These are phyloP conservation scores for Metridium senile DNA, from an alignment of 92 coral and sea anemone species.

Conservation along the genomic window DNA sequence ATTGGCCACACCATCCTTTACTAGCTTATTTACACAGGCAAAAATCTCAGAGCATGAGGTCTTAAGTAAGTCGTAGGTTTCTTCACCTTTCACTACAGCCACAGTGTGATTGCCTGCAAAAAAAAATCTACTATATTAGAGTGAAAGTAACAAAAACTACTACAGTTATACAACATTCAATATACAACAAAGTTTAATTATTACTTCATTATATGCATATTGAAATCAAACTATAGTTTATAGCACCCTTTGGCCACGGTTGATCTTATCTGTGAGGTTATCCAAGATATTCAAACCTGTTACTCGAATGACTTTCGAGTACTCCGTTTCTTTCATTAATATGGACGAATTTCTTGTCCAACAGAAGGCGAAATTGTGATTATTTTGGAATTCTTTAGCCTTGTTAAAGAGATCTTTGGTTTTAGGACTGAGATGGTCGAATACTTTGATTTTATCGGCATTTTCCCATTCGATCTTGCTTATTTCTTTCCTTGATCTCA, in stretches of 20 bases:
- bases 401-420: background rate
- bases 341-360: slow-evolving; percentile 13
- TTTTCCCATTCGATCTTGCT: slow-evolving; percentile 22
- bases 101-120: slow-evolving; percentile 13
- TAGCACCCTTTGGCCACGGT: no score
- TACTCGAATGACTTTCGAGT: background rate
- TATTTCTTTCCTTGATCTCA: slow-evolving; percentile 33
- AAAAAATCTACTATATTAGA: no score
- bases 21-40: background rate
- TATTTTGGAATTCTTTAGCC: slow-evolving; percentile 10
- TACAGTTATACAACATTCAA: no score
- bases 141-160: no score
- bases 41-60: background rate
- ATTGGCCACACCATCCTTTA: background rate
- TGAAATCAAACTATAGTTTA: no score
- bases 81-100: slow-evolving; percentile 1
- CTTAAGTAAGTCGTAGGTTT: background rate
- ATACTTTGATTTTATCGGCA: background rate
- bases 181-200: no score
- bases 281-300: background rate
- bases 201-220: no score
- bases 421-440: background rate
- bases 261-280: background rate
- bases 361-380: slow-evolving; percentile 16
- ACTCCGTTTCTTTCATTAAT: background rate